phyloP scores from a whole-genome alignment of 1,140 invertebrate species.

The Nasonia longicornis region DNA sequence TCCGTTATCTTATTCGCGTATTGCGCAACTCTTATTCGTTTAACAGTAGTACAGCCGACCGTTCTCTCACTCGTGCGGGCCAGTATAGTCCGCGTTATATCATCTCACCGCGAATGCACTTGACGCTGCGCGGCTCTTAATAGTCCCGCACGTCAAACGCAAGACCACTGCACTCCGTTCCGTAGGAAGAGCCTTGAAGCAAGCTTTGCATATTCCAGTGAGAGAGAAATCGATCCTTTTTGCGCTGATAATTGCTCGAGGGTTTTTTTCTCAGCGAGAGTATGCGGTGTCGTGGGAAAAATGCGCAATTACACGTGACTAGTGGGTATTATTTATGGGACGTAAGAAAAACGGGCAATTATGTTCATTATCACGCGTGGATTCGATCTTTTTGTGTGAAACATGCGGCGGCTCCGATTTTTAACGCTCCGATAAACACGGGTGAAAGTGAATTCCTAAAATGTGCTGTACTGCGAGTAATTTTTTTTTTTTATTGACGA shows the following conservation, averaged over 20 bases:
- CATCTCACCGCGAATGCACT: constrained; percentile 6
- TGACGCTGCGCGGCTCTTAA: constrained; percentile 16
- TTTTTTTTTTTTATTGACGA: neutral
- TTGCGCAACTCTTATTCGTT: constrained; percentile 5
- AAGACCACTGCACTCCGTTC: neutral
- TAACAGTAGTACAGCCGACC: too few species aligned
- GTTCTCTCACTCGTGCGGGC: neutral
- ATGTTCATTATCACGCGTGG: neutral
- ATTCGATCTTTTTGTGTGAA: neutral
- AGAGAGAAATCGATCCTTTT: too few species aligned
- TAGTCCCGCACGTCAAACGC: constrained; percentile 9
- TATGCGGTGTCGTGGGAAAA: too few species aligned
- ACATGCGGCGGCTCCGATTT: neutral
- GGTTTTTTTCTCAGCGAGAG: too few species aligned
- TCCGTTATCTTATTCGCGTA: constrained; percentile 2
- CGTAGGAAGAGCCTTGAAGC: neutral
- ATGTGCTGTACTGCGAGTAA: too few species aligned
- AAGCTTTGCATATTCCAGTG: too few species aligned
- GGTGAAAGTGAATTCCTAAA: neutral
- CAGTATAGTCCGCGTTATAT: neutral
- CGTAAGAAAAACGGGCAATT: neutral
- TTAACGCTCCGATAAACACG: neutral
- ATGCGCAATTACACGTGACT: neutral
- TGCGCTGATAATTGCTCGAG: too few species aligned
- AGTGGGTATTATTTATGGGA: neutral